A percentile compares a stretch with the other conserved stretches of the same genome.
Evolutionary conservation across 2,113 vertebrate species (phyloP).

Genomic region (Phodopus roborovskii): DNA sequence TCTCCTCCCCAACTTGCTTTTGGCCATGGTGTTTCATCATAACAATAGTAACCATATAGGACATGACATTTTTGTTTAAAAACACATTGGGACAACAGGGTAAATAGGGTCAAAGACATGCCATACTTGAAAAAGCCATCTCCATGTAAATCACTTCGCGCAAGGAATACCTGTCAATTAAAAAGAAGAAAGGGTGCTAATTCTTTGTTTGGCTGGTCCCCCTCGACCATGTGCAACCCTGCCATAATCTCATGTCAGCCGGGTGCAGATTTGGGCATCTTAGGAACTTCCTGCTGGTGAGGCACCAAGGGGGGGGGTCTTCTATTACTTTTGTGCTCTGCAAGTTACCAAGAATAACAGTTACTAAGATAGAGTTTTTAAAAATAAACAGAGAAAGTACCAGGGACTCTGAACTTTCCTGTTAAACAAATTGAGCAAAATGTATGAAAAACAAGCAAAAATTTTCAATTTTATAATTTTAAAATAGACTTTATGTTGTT

Average conservation of each 20-base stretch:
- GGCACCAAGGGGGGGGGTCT: background rate
- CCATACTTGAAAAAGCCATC: background rate
- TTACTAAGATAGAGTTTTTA: slow-evolving; percentile 52
- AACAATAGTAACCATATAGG: background rate
- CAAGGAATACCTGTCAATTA: background rate
- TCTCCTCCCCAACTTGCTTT: background rate
- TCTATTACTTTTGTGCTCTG: background rate
- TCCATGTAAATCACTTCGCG: background rate
- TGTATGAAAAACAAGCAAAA: background rate
- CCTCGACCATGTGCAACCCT: rapidly evolving
- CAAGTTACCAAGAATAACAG: background rate
- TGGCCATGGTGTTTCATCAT: background rate
- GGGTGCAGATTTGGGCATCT: background rate
- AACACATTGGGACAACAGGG: background rate
- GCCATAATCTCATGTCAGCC: background rate
- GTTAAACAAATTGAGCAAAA: slow-evolving; percentile 48
- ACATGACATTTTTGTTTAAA: background rate
- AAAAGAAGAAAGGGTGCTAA: background rate
- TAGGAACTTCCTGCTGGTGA: background rate
- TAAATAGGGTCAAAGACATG: background rate
- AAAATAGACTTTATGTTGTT: slow-evolving; percentile 49
- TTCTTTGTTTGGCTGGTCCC: background rate
- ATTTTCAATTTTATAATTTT: background rate
- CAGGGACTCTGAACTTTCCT: slow-evolving; percentile 21
- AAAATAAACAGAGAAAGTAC: slow-evolving; percentile 18